Conservation (phyloP, 1,140 invertebrate genomes). For the Teleogryllus occipitalis region DNA sequence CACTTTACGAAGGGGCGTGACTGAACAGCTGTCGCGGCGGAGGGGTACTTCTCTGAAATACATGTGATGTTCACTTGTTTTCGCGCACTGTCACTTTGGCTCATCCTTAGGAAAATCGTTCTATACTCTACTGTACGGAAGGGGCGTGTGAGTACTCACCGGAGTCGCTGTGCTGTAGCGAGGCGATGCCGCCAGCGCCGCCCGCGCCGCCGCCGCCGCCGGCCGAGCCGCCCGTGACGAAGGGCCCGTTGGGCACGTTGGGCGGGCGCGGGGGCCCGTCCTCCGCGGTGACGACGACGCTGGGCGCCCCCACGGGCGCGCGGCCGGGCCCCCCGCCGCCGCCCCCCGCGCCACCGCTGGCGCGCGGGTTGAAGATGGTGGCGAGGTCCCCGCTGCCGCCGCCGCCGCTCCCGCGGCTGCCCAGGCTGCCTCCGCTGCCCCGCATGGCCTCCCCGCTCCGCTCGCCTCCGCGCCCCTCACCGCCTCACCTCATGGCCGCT, state of each 20-base stretch:
- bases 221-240: neutral
- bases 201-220: too few relatives aligned
- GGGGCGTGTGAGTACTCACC: neutral
- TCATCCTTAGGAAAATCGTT: too few relatives aligned
- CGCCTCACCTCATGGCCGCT: neutral
- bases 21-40: too few relatives aligned
- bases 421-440: neutral
- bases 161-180: neutral
- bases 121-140: too few relatives aligned
- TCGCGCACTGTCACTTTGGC: too few relatives aligned
- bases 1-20: too few relatives aligned
- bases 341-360: too few relatives aligned
- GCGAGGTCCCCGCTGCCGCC: neutral
- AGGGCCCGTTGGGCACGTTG: neutral
- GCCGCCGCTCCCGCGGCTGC: neutral
- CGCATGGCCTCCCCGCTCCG: neutral
- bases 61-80: too few relatives aligned
- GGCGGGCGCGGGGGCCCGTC: neutral
- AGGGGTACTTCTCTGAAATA: too few relatives aligned
- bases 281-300: neutral
- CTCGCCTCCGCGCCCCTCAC: neutral
- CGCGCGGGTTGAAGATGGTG: slow-evolving; percentile 2
- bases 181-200: neutral
- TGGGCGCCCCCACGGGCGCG: neutral
- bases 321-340: too few relatives aligned